phyloP scores from a whole-genome alignment of 2,797 vertebrate genomes.

The Amphiprion clarkii region DNA sequence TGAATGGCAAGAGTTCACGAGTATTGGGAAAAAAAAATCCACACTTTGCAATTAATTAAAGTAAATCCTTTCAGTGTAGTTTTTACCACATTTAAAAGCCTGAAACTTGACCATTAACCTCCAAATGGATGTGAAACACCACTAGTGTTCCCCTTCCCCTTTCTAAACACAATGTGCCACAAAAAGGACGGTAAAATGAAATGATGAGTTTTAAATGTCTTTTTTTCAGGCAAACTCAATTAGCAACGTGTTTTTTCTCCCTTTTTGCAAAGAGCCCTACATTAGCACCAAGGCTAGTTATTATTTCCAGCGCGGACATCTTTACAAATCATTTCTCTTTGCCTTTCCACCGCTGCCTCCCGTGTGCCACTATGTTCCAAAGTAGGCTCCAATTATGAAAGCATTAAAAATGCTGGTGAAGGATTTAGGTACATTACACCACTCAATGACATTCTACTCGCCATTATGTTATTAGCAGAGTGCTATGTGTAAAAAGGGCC shows the following conservation, averaged over 20 bases:
- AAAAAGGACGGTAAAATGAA: constrained; percentile 88
- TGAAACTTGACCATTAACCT: constrained; percentile 90
- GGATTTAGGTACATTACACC: constrained; percentile 90
- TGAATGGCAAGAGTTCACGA: constrained; percentile 73
- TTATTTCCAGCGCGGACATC: constrained; percentile 84
- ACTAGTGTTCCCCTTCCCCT: constrained; percentile 72
- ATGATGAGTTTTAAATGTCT: constrained; percentile 90
- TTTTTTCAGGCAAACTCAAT: constrained; percentile 89
- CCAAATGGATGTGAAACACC: constrained; percentile 86
- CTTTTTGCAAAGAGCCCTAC: constrained; percentile 85
- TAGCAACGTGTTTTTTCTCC: constrained; percentile 78
- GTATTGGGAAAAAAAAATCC: constrained; percentile 65
- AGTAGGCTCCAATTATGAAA: constrained; percentile 89
- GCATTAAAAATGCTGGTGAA: constrained; percentile 86
- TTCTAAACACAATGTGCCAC: constrained; percentile 83
- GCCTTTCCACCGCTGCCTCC: constrained; percentile 73
- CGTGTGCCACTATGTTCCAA: constrained; percentile 79
- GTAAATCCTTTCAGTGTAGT: constrained; percentile 86
- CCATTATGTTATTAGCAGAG: constrained; percentile 89
- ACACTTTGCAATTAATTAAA: constrained; percentile 87
- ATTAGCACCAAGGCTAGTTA: constrained; percentile 88
- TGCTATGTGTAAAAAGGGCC: constrained; percentile 83
- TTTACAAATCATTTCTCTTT: constrained; percentile 88
- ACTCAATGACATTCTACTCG: constrained; percentile 88
- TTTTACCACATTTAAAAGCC: constrained; percentile 87